phyloP scores from a whole-genome alignment of 2,113 vertebrate genomes.

The Cervus canadensis region DNA sequence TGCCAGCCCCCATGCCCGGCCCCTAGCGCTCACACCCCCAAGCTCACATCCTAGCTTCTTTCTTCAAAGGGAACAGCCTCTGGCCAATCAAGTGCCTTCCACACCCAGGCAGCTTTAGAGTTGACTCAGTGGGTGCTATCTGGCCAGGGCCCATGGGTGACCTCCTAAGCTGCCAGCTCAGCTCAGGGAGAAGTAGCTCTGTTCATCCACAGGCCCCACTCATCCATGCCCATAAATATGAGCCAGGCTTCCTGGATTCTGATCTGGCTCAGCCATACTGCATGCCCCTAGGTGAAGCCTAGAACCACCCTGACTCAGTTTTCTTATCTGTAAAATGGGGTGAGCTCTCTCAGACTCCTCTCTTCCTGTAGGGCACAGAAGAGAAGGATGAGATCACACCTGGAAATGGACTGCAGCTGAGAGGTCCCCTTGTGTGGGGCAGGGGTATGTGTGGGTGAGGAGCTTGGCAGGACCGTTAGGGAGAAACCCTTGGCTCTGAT shows the following conservation, averaged over 20 bases:
- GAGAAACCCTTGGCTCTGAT: constrained; percentile 18
- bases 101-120: not conserved
- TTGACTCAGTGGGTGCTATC: not conserved
- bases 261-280: not conserved
- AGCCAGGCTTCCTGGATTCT: not conserved
- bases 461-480: not conserved
- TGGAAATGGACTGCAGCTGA: not conserved
- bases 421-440: not conserved
- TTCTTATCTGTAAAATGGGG: constrained; percentile 28
- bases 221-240: not conserved
- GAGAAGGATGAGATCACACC: not conserved
- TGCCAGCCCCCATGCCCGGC: not conserved
- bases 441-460: not conserved
- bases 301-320: not conserved
- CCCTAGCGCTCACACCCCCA: not conserved
- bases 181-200: not conserved
- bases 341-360: not conserved
- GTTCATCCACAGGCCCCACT: not conserved
- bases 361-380: not conserved
- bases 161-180: not conserved
- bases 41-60: not conserved
- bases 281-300: not conserved
- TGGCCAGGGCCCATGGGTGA: not conserved
- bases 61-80: not conserved
- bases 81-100: not conserved